These are phyloP conservation scores for Morone chrysops DNA, from an alignment of 2,113 vertebrate species.

Conservation along the genomic window DNA sequence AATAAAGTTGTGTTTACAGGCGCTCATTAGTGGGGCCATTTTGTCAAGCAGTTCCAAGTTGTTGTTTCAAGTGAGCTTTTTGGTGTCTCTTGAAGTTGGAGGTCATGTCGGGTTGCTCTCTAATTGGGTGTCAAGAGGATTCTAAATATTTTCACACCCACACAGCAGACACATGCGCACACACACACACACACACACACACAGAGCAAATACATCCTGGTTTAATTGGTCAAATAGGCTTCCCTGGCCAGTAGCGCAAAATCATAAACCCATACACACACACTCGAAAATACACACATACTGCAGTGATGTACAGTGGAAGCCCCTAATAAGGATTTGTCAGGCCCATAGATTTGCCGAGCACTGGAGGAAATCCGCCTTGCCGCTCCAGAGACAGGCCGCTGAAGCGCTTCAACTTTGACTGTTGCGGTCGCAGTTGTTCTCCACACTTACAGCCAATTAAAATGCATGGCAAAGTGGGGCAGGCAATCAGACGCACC, in stretches of 20 bases:
- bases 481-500: not conserved
- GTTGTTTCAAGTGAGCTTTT: slow-evolving; percentile 79
- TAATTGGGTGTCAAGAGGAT: slow-evolving; percentile 86
- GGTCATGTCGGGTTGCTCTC: slow-evolving; percentile 74
- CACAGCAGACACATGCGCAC: slow-evolving; percentile 34
- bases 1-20: slow-evolving; percentile 72
- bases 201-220: slow-evolving; percentile 64
- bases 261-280: slow-evolving; percentile 37
- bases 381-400: slow-evolving; percentile 50
- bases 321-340: slow-evolving; percentile 76
- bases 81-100: slow-evolving; percentile 73
- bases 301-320: slow-evolving; percentile 60
- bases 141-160: slow-evolving; percentile 77
- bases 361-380: slow-evolving; percentile 52
- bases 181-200: slow-evolving; percentile 15
- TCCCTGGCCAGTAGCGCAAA: slow-evolving; percentile 64
- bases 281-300: slow-evolving; percentile 49
- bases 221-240: slow-evolving; percentile 82
- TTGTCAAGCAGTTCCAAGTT: slow-evolving; percentile 74
- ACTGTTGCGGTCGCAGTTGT: slow-evolving; percentile 42
- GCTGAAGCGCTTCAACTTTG: slow-evolving; percentile 38
- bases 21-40: slow-evolving; percentile 74
- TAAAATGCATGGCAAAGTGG: slow-evolving; percentile 62
- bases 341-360: slow-evolving; percentile 61
- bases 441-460: slow-evolving; percentile 61